phyloP scores from a whole-genome alignment of 2,888 invertebrate genomes.

The Meandrusa payeni region DNA sequence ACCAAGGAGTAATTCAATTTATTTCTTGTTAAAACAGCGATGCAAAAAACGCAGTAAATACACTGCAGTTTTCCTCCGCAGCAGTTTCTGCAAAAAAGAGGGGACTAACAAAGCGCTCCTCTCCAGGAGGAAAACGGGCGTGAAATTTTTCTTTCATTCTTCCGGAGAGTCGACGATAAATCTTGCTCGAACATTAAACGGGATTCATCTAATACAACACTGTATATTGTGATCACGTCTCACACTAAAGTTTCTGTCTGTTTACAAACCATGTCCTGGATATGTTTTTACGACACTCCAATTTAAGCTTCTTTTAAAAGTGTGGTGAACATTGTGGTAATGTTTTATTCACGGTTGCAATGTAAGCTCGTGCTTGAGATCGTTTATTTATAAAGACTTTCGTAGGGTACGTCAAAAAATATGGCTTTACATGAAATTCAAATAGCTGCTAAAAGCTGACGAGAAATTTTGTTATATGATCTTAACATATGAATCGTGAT shows the following conservation, averaged over 20 bases:
- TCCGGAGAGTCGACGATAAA: slow-evolving; percentile 22
- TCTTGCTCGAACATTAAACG: slow-evolving; percentile 21
- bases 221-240: slow-evolving; percentile 24
- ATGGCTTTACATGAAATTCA: too few relatives aligned
- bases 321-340: too few relatives aligned
- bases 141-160: slow-evolving; percentile 25
- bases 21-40: slow-evolving; percentile 10
- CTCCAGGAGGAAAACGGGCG: slow-evolving; percentile 16
- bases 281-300: background rate
- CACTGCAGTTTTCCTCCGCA: too few relatives aligned
- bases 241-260: slow-evolving; percentile 8
- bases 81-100: slow-evolving; percentile 16
- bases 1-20: slow-evolving; percentile 17
- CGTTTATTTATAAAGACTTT: too few relatives aligned
- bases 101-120: slow-evolving; percentile 16
- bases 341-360: too few relatives aligned
- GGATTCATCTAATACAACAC: slow-evolving; percentile 20
- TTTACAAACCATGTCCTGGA: slow-evolving; percentile 5
- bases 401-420: too few relatives aligned
- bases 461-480: too few relatives aligned
- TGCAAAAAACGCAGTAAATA: slow-evolving; percentile 15
- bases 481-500: too few relatives aligned
- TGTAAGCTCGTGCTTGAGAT: too few relatives aligned
- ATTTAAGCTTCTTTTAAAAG: background rate
- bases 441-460: too few relatives aligned